Evolutionary conservation across 2,113 vertebrate genomes (phyloP), one percentile per base, ranked within the genome.

Genomic region (Seriola aureovittata): DNA sequence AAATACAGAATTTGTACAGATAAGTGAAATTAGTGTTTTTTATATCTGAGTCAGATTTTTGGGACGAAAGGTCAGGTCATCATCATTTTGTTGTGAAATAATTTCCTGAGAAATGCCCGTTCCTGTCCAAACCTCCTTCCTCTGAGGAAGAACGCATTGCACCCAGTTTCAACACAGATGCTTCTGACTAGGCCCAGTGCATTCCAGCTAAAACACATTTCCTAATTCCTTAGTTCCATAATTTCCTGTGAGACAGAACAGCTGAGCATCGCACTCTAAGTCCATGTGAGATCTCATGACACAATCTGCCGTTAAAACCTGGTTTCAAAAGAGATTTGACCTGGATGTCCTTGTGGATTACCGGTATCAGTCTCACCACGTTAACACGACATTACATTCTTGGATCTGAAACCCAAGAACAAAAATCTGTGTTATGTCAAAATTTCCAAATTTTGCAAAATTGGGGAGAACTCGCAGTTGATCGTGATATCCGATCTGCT

Each of bases 141-240:
- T 75, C 62, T 54, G 25, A 67, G 17, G 21, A 75, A 58, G 50
- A 59, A 23, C 32, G 29, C 0, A n/a, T 42, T 48, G 38, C 11
- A 42, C 11, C 17, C 36, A 10, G 13, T 71, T 75, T 77, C 25
- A 72, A 48, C 25, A 13, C 36, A 13, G 16, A 40, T 32, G 48
- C 16, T 65, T 29, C 8, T 1, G 2, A 13, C 14, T 0, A 0
- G 25, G 42, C 2, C 6, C 1, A 38, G 8, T 19, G 4, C 12
- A 62, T 48, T 63, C n/a, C 5, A 57, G 3, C 1, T 32, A 42
- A 74, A 69, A 32, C 0, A 6, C 25, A 32, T 79, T 57, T 57
- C 14, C 10, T 11, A 25, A 25, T 57, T 50, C 17, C 3, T 46
- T 13, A 1, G 44, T 4, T 40, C 23, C 0, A 8, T 32, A 7